Base-by-base conservation (phyloP, 2,888 invertebrate species). In the Trachelus tabidus region DNA sequence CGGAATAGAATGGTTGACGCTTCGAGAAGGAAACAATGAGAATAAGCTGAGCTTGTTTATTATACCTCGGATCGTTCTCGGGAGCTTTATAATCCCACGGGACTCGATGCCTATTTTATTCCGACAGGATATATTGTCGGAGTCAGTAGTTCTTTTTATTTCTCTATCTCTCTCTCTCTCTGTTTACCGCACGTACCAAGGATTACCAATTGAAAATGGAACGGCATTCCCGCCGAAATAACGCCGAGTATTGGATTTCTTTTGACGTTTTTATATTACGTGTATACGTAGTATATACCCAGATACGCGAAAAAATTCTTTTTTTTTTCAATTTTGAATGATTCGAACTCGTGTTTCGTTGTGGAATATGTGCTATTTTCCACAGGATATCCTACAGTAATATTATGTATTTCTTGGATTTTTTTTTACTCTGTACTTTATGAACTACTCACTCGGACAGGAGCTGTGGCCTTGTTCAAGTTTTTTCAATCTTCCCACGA, bases 1-100 rank as follows among this genome's bases (percentile, higher is more conserved):
- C 85, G 79, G 85, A 81, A 81, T 81, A 77, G 4, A 71, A 33
- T 34, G 71, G 34, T 9, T 15, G 23, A 9, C 23, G 56, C 56
- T 56, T 56, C 56, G 9, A 23, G 23, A 23, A 56, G 23, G 56
- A 56, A 56, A 56, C 56, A 56, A 56, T 56, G 56, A 56, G 23
- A 56, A 23, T 56, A 9, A 0, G 23, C 56, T 56, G 56, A 56
- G 56, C 56, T 56, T 56, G 56, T 23, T 23, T 56, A 56, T 23
- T 9, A 56, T 23, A 56, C 23, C 23, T 23, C 2, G 56, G 56
- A 56, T 56, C 56, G 9, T 23, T 23, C 9, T 56, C 23, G 56
- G 56, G 23, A 56, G 56, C 56, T 56, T 56, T 56, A 56, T 23
- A 23, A 56, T 56, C 23, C 9, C 23, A 23, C 56, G 56, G 56